A percentile compares a stretch with the other conserved stretches of the same genome.
phyloP scores from a whole-genome alignment of 2,888 invertebrate species.

The Tetheella fluctuosa region DNA sequence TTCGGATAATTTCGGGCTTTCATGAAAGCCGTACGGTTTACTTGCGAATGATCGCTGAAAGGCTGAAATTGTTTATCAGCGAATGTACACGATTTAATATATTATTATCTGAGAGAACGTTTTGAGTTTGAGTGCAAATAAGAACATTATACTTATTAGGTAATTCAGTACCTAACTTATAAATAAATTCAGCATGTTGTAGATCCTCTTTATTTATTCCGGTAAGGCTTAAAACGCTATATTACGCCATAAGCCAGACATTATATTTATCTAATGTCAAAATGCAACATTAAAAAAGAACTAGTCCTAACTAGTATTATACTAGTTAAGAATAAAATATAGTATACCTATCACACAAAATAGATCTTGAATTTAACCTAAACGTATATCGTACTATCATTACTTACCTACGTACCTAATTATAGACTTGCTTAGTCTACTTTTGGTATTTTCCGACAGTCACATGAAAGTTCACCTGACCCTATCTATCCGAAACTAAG shows the following conservation, averaged over 20 bases:
- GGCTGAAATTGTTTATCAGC: background rate
- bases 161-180: too few species aligned
- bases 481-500: background rate
- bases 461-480: background rate
- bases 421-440: background rate
- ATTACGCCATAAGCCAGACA: too few species aligned
- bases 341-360: background rate
- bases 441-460: background rate
- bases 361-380: background rate
- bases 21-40: background rate
- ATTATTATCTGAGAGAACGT: too few species aligned
- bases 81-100: background rate
- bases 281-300: too few species aligned
- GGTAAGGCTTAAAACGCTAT: too few species aligned
- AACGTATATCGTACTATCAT: background rate
- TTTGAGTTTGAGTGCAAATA: too few species aligned
- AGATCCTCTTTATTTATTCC: too few species aligned
- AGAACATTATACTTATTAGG: too few species aligned
- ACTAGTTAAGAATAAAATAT: too few species aligned
- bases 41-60: background rate
- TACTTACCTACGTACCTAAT: background rate
- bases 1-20: conserved; percentile 21
- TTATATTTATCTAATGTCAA: too few species aligned
- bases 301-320: too few species aligned
- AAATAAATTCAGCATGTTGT: too few species aligned